Evolutionary conservation across 2,888 invertebrate genomes (phyloP), one percentile per base, ranked within the genome.

Genomic region (Lymantria monacha): DNA sequence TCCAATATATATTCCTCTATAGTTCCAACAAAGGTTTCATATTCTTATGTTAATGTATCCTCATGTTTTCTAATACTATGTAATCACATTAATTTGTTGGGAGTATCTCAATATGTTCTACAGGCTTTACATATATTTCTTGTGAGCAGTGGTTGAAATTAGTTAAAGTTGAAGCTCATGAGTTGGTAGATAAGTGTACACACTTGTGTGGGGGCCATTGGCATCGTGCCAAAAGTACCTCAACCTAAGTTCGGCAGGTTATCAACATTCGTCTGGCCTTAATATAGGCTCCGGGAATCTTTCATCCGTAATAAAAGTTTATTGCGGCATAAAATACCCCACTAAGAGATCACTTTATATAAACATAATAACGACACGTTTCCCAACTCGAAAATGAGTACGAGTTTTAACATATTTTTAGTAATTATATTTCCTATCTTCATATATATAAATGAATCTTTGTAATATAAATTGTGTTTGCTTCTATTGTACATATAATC

Each of bases 221-320:
- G 88, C 85, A 55, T 53, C 30, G 47, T 62, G 82, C 87, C 87
- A 86, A 69, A 63, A 56, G 61, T 66, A 65, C 70, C 62, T 76
- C 71, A 74, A 59, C 69, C 72, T 72, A 75, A 79, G 75, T 82
- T 82, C 77, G 76, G 72, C 85, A 84, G 86, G 84, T 87, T 85
- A 83, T 82, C 83, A 78, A 70, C 75, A 77, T 84, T 82, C 82
- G 81, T 72, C 70, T 72, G 81, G 72, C 83, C 84, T 79, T 81
- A 83, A 82, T 82, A 80, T 75, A 72, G 65, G 72, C 70, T 69
- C 66, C 64, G 66, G 71, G 72, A 81, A 81, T 82, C 72, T 81
- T 83, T 74, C 77, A 72, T 75, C 75, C 78, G 66, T 69, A 81
- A 78, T 85, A 84, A 83, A 86, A 81, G 54, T 82, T 85, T 83